These are phyloP conservation scores for Psittacara wagleri DNA, from an alignment of 2,113 vertebrate genomes.

Conservation along the genomic window DNA sequence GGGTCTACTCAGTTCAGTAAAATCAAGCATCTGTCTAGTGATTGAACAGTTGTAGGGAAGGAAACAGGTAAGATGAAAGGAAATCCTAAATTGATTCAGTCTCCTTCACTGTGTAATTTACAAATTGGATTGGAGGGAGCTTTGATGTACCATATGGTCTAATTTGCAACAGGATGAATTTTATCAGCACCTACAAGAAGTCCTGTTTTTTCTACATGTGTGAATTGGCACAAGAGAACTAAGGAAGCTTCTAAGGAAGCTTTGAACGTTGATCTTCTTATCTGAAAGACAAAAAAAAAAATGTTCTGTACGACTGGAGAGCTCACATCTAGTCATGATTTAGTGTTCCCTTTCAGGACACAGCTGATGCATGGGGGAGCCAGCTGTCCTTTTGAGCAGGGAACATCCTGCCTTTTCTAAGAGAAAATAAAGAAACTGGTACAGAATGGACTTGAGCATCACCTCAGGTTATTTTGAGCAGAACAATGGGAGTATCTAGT, in stretches of 20 bases:
- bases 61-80: not conserved
- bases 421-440: not conserved
- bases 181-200: not conserved
- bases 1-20: not conserved
- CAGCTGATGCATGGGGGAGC: not conserved
- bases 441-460: not conserved
- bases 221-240: not conserved
- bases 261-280: not conserved
- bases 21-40: not conserved
- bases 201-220: not conserved
- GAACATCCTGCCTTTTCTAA: not conserved
- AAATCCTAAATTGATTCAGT: slow-evolving; percentile 2
- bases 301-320: not conserved
- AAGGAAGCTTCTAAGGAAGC: not conserved
- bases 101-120: not conserved
- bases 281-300: not conserved
- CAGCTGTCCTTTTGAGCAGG: not conserved
- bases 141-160: not conserved
- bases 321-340: not conserved
- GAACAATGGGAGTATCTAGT: not conserved
- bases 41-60: not conserved
- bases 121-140: not conserved
- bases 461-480: not conserved
- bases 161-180: not conserved
- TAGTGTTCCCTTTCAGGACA: not conserved